phyloP scores from a whole-genome alignment of 92 coral and sea anemone genomes.

The Porites rus region DNA sequence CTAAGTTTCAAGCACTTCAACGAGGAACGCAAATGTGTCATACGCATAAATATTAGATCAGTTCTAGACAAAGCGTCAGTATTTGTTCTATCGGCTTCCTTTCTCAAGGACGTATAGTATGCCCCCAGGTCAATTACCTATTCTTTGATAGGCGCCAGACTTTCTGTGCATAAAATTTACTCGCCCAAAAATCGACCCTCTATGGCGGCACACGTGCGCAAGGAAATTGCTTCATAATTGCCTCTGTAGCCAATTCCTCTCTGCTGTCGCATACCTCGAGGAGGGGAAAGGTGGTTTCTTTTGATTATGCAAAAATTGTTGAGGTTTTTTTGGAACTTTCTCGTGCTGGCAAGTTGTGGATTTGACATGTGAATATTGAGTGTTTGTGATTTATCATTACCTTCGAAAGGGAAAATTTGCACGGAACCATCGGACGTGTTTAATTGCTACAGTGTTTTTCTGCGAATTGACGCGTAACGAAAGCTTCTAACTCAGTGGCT shows the following conservation, averaged over 20 bases:
- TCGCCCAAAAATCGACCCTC: conserved; percentile 34
- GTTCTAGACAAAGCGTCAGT: conserved; percentile 44
- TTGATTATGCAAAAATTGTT: conserved; percentile 7
- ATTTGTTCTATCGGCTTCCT: conserved; percentile 55
- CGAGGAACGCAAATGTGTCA: conserved; percentile 39
- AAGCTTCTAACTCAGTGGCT: background rate
- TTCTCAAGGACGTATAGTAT: conserved; percentile 35
- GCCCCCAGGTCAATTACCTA: conserved; percentile 87
- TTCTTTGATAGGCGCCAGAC: conserved; percentile 89
- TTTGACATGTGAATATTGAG: conserved; percentile 21
- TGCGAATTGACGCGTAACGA: conserved; percentile 48
- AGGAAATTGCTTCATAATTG: conserved; percentile 50
- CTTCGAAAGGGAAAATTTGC: conserved; percentile 12
- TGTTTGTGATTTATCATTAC: background rate
- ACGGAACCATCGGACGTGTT: conserved; percentile 17
- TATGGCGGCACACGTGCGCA: conserved; percentile 52
- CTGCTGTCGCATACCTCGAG: conserved; percentile 56
- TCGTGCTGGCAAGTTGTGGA: conserved; percentile 2
- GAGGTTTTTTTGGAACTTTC: background rate
- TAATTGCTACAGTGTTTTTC: conserved; percentile 48
- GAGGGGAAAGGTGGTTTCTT: conserved; percentile 9
- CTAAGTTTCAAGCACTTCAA: conserved; percentile 36
- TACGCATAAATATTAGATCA: conserved; percentile 52
- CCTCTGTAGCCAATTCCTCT: conserved; percentile 29
- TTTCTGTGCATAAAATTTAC: conserved; percentile 70